phyloP scores from a whole-genome alignment of 2,888 invertebrate species.

The Metallyticus violacea region DNA sequence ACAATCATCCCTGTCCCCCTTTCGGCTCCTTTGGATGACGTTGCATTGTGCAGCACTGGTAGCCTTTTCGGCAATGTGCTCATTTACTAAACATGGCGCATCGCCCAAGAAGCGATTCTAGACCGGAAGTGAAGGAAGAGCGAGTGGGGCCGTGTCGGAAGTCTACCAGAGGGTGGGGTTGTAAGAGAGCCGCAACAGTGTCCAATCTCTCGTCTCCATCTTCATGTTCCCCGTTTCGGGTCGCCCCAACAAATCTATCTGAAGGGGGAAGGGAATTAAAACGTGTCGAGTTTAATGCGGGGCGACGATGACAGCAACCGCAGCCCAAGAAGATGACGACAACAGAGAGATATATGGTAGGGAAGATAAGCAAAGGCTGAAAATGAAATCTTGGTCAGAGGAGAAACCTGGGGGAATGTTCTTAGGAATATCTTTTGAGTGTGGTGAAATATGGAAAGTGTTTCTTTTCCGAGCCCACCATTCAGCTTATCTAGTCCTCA shows the following conservation, averaged over 20 bases:
- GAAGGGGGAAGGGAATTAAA: neutral
- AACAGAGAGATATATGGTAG: neutral
- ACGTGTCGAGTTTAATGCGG: neutral
- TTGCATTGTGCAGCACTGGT: no score
- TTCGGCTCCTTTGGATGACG: no score
- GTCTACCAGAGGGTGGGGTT: neutral
- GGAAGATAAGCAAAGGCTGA: neutral
- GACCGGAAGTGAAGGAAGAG: constrained; percentile 19
- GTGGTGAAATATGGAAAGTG: neutral
- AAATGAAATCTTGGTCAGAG: neutral
- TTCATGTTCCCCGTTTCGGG: no score
- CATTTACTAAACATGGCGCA: constrained; percentile 24
- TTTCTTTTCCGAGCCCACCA: neutral
- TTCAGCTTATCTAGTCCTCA: neutral
- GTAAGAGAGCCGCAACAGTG: neutral
- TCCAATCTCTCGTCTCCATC: neutral
- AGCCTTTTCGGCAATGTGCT: no score
- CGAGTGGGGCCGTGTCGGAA: neutral
- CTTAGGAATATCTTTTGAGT: neutral
- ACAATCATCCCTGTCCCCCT: no score
- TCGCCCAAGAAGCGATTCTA: constrained; percentile 24
- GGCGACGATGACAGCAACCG: neutral
- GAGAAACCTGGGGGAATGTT: neutral
- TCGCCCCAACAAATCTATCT: neutral
- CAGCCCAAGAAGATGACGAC: no score